Evolutionary conservation across 2,113 vertebrate genomes (phyloP).

Genomic region (Accipiter virgatus): DNA sequence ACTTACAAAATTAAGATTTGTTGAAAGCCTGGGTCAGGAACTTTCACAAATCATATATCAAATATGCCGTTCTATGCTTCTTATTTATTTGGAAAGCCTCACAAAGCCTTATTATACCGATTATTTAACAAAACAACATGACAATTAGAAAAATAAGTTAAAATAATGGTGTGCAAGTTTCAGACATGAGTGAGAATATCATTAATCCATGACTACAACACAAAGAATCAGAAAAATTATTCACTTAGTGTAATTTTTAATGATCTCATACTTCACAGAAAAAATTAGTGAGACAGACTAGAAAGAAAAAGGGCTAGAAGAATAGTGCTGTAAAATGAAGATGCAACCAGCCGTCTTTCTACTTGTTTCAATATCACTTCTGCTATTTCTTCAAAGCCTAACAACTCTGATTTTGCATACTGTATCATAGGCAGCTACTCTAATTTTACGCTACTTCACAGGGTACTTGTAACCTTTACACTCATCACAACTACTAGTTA

Average conservation of each 20-base stretch:
- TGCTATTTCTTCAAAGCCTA: background rate
- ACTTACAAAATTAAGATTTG: background rate
- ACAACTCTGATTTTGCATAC: background rate
- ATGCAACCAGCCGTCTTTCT: background rate
- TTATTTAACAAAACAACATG: background rate
- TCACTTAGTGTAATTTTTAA: background rate
- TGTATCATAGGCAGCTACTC: background rate
- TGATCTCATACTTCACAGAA: background rate
- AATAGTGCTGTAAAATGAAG: background rate
- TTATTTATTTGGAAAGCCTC: background rate
- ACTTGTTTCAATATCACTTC: background rate
- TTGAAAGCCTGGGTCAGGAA: background rate
- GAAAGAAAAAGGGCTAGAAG: background rate
- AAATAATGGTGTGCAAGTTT: background rate
- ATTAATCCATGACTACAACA: background rate
- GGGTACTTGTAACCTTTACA: background rate
- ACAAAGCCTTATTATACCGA: background rate
- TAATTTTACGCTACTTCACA: background rate
- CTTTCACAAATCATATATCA: background rate
- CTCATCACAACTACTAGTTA: background rate
- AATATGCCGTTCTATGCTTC: background rate
- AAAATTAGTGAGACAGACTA: background rate
- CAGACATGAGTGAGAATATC: background rate
- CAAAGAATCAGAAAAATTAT: background rate
- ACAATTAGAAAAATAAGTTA: conserved; percentile 20